Base-by-base conservation (phyloP, 1,140 invertebrate species). In the Berghia stephanieae region DNA sequence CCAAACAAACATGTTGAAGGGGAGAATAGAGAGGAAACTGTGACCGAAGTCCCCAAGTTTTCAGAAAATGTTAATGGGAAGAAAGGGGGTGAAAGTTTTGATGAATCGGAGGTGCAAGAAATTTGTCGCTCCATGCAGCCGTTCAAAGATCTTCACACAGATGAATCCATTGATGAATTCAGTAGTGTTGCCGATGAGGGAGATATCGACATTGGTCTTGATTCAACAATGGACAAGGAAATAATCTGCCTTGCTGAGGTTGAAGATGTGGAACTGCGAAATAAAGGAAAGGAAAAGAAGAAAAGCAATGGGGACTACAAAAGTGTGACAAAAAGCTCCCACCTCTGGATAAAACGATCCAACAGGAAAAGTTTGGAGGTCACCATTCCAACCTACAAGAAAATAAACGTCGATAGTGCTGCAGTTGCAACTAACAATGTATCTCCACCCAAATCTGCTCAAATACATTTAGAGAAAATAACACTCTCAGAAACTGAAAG, bases 101-200 rank as follows among this genome's bases (percentile, higher is more conserved):
- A 34, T 49, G 74, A 67, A 8, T 49, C 16, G 10, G 63, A 24
- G 2, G 40, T 76, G 1, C 40, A 66, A 18, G 74, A 76, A 66
- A 76, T 76, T 8, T 67, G 68, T 43, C 24, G 40, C 18, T 76
- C 74, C 38, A 76, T 76, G 74, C 60, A 44, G 18, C 74, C 74
- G 13, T 76, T 76, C 43, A 76, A 68, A 60, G 72, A 75, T 40
- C 60, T 75, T 66, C 38, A 66, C 27, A 55, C n/a, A n/a, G n/a
- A n/a, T n/a, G n/a, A n/a, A n/a, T n/a, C n/a, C n/a, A n/a, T n/a
- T n/a, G n/a, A n/a, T n/a, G n/a, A n/a, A n/a, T n/a, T n/a, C n/a
- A n/a, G n/a, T n/a, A n/a, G n/a, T n/a, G n/a, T n/a, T n/a, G n/a
- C n/a, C n/a, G n/a, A n/a, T n/a, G n/a, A n/a, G n/a, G n/a, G n/a